These are phyloP conservation scores for Trachelipus rathkii DNA, from an alignment of 1,140 invertebrate species.

Conservation along the genomic window DNA sequence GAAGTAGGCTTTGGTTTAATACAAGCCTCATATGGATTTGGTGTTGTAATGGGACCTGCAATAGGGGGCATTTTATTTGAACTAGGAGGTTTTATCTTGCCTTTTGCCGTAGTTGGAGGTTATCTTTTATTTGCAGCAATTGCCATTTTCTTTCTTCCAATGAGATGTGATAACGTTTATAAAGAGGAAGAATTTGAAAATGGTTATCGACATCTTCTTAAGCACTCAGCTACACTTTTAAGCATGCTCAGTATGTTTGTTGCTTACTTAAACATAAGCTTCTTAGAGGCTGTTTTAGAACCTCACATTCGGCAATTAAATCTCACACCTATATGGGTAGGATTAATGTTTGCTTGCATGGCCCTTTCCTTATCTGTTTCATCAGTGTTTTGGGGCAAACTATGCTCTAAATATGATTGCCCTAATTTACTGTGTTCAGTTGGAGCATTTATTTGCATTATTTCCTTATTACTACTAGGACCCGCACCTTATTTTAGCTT, in stretches of 20 bases:
- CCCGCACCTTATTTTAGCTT: slow-evolving; percentile 52
- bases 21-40: slow-evolving; percentile 17
- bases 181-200: slow-evolving; percentile 55
- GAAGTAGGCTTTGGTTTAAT: slow-evolving; percentile 10
- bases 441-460: slow-evolving; percentile 62
- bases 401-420: slow-evolving; percentile 64
- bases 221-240: slow-evolving; percentile 51
- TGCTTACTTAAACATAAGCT: slow-evolving; percentile 74
- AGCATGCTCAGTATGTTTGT: slow-evolving; percentile 65
- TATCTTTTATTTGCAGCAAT: slow-evolving; percentile 45
- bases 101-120: slow-evolving; percentile 48
- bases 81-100: slow-evolving; percentile 47
- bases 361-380: slow-evolving; percentile 77
- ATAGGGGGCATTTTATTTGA: slow-evolving; percentile 48
- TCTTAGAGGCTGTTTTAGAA: slow-evolving; percentile 73
- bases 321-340: slow-evolving; percentile 67
- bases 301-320: slow-evolving; percentile 71
- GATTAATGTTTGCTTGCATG: slow-evolving; percentile 81
- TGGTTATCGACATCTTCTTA: slow-evolving; percentile 51
- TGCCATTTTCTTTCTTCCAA: slow-evolving; percentile 47
- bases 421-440: slow-evolving; percentile 65
- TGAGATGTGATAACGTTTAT: no score
- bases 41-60: slow-evolving; percentile 43
- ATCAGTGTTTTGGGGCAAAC: slow-evolving; percentile 72
- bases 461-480: slow-evolving; percentile 67